Evolutionary conservation across 2,797 vertebrate species (phyloP), one percentile per base, ranked within the genome.

Genomic region (Lepidocolaptes lacrymiger): DNA sequence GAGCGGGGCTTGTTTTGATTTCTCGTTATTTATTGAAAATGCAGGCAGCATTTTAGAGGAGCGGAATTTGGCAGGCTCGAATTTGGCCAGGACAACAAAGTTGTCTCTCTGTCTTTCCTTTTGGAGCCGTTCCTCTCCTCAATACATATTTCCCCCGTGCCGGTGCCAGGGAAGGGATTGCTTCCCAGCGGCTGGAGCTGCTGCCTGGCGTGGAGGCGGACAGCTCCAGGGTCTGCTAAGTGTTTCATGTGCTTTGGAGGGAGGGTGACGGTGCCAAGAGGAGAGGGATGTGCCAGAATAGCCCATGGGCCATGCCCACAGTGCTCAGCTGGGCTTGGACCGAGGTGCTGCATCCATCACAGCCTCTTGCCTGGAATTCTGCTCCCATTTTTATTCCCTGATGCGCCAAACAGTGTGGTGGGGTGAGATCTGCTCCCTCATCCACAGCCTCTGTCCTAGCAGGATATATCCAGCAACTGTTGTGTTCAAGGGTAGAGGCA

Each of bases 71-170:
- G 92, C 93, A 94, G 85, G 93, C 87, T 88, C 1, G 4, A n/a
- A 49, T 88, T 92, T 97, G 96, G 93, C 95, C 20, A 7, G 87
- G 87, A 92, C 91, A 95, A 94, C 93, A 95, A 96, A 95, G 89
- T 95, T 92, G 90, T 95, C 95, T 97, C 91, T 91, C 91, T 81
- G 85, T 48, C 88, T 91, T 91, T 95, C 85, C 66, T 94, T 84
- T 92, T 95, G 94, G 93, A 97, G 82, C 73, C 0, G 14, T 84
- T 95, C 86, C 86, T 59, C 76, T 81, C 84, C 75, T 63, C 63
- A 1, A 55, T 69, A 37, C 90, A 41, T 67, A 89, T 94, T 94
- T 88, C 80, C 10, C 80, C 74, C 18, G 39, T 2, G 34, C 17
- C 1, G 0, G 77, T 96, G 96, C 94, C 96, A 97, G 92, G 80